A percentile compares a stretch with the other conserved stretches of the same genome.
phyloP scores from a whole-genome alignment of 1,140 invertebrate genomes.

The Glossosoma conforme region DNA sequence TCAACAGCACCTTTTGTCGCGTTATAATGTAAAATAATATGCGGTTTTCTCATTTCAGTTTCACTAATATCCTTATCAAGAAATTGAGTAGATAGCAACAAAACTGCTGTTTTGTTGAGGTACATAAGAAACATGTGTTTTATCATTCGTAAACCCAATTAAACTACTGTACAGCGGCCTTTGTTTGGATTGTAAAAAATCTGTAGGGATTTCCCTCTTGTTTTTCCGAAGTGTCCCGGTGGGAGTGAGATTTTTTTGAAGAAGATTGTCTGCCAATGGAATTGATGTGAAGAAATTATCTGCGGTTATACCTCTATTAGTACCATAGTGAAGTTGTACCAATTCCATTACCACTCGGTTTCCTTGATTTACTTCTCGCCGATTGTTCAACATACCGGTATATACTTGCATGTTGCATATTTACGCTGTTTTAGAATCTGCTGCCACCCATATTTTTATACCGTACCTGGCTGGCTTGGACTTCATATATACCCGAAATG shows the following conservation, averaged over 20 bases:
- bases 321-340: slow-evolving; percentile 1
- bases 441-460: slow-evolving; percentile 5
- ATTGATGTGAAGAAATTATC: slow-evolving; percentile 4
- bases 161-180: too few species aligned
- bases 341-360: neutral
- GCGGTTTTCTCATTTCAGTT: too few species aligned
- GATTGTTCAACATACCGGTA: slow-evolving; percentile 1
- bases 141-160: too few species aligned
- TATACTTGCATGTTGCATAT: slow-evolving; percentile 2
- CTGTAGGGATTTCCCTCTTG: too few species aligned
- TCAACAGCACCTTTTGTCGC: slow-evolving; percentile 5
- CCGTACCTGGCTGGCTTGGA: neutral
- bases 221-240: too few species aligned
- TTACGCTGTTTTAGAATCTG: slow-evolving; percentile 1
- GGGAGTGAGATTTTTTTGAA: too few species aligned
- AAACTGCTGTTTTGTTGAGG: too few species aligned
- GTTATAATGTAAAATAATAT: slow-evolving; percentile 2
- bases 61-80: too few species aligned
- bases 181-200: too few species aligned
- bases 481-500: slow-evolving; percentile 7
- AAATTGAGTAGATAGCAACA: too few species aligned
- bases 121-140: too few species aligned
- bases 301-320: neutral
- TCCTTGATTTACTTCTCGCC: neutral
- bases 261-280: too few species aligned